Evolutionary conservation across 2,797 vertebrate species (phyloP), one percentile per base, ranked within the genome.

Genomic region (Podarcis lilfordi): DNA sequence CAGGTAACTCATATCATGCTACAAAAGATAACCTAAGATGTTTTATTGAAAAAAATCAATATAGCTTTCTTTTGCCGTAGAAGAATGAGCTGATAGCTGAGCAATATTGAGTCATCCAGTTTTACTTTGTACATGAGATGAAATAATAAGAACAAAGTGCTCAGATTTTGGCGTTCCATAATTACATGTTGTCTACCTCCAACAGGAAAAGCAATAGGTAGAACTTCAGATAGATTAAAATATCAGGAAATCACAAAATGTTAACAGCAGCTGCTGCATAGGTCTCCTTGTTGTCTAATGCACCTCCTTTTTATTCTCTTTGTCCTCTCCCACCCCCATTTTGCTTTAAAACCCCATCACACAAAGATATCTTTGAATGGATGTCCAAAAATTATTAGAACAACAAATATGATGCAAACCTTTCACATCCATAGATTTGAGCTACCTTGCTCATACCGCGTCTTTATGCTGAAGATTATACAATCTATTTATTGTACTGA

Each of bases 131-230:
- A 86, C 90, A 27, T 76, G 88, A 79, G 29, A 61, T 86, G 75
- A 82, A 87, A 84, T 92, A 94, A 93, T 88, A 68, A 91, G 81
- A 95, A 89, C 86, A 88, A 88, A 86, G 79, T 91, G 13, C 69
- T 40, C 79, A 2, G 91, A 75, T 85, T 94, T 95, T 92, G 90
- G 88, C 89, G 92, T 93, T 66, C 74, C 88, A 59, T 95, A 95
- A 95, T 94, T 94, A 55, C 85, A 87, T 91, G 84, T 89, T 84
- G 66, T 93, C 88, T 94, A 79, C 80, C 89, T 91, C 88, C 79
- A 86, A n/a, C 90, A 92, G 92, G 69, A 91, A 90, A 93, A 91
- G 59, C 80, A 92, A 86, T 0, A 0, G 64, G 71, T 88, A 84
- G 92, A 92, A 87, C 45, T 89, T 86, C 92, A 75, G 43, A 15